Evolutionary conservation across 2,888 invertebrate genomes (phyloP).

Genomic region (Perizoma affinitatum): DNA sequence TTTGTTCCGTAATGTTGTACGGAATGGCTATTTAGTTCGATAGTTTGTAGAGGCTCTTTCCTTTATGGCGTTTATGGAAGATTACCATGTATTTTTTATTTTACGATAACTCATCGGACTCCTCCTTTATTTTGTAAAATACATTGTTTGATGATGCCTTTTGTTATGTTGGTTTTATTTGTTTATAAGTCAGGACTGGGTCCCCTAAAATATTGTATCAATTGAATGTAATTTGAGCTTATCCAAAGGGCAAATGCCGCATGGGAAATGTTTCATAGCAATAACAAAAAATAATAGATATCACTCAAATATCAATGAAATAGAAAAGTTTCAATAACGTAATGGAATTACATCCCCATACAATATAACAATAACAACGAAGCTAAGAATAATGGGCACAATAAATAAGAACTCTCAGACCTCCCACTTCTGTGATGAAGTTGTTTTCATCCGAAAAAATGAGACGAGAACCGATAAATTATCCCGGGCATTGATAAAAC

Average conservation of each 20-base stretch:
- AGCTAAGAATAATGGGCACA: conserved; percentile 40
- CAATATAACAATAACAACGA: conserved; percentile 36
- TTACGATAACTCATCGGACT: too few species aligned
- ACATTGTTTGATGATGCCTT: too few species aligned
- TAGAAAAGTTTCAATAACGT: conserved; percentile 25
- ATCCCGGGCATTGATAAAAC: conserved; percentile 61
- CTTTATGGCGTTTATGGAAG: conserved; percentile 5
- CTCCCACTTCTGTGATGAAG: conserved; percentile 47
- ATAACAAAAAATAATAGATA: not conserved
- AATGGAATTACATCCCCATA: conserved; percentile 35
- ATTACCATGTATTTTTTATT: too few species aligned
- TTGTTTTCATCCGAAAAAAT: conserved; percentile 49
- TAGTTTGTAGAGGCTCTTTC: conserved; percentile 20
- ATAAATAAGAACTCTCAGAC: conserved; percentile 43
- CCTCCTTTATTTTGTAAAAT: too few species aligned
- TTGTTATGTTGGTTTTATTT: too few species aligned
- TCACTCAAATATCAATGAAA: not conserved
- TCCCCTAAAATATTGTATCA: too few species aligned
- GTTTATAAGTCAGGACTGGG: too few species aligned
- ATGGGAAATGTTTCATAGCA: too few species aligned
- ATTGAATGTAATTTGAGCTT: too few species aligned
- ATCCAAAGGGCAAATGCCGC: too few species aligned
- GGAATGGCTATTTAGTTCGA: conserved; percentile 36
- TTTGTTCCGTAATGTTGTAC: conserved; percentile 54
- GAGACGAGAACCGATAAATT: conserved; percentile 51